Evolutionary conservation across 2,888 invertebrate genomes (phyloP).

Genomic region (Germaria angustata): DNA sequence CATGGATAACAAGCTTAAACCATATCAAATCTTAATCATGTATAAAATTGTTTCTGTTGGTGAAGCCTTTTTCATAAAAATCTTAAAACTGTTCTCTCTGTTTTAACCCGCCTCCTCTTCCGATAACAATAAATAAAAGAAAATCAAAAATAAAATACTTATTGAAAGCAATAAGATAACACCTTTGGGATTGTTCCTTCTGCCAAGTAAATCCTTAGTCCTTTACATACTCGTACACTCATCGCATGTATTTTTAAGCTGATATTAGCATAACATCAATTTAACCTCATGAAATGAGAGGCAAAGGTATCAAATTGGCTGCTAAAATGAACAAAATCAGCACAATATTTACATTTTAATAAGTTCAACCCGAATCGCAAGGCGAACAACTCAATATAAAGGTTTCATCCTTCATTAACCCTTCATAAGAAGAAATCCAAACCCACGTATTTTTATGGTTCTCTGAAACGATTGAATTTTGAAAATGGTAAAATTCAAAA

Average conservation of each 20-base stretch:
- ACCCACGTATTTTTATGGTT: not conserved
- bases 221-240: not conserved
- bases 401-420: conserved; percentile 8
- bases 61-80: not conserved
- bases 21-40: too few species aligned
- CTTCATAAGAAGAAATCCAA: not conserved
- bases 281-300: conserved; percentile 3
- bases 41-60: too few species aligned
- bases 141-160: conserved; percentile 30
- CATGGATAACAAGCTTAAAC: too few species aligned
- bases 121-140: conserved; percentile 20
- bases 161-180: conserved; percentile 41
- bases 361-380: conserved; percentile 75
- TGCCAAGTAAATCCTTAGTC: not conserved
- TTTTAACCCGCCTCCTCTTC: not conserved
- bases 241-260: not conserved
- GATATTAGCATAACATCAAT: not conserved
- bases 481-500: too few species aligned
- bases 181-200: conserved; percentile 54
- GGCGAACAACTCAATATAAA: not conserved
- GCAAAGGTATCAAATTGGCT: conserved; percentile 73
- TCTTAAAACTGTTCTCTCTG: not conserved
- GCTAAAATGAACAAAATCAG: conserved; percentile 78
- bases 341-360: conserved; percentile 80
- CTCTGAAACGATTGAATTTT: too few species aligned